These are phyloP conservation scores for Solea senegalensis DNA, from an alignment of 2,113 vertebrate genomes.

Conservation along the genomic window DNA sequence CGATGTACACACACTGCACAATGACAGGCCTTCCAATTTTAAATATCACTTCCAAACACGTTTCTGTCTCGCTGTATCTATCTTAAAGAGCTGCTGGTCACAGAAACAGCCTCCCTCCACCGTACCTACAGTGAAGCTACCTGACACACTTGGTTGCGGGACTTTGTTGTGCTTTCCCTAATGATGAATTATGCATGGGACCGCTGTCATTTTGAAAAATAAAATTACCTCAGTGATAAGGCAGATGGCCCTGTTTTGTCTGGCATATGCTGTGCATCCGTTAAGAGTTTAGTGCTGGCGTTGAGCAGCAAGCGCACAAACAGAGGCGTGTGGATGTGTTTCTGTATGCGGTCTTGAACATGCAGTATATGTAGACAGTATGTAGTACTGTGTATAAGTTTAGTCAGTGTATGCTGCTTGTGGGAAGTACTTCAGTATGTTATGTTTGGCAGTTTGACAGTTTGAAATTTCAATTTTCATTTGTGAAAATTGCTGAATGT, in stretches of 20 bases:
- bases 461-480: too few species aligned
- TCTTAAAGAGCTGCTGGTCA: conserved; percentile 41
- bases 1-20: conserved; percentile 11
- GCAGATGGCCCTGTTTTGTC: conserved; percentile 80
- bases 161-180: conserved; percentile 69
- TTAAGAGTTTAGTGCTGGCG: conserved; percentile 60
- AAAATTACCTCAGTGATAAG: conserved; percentile 77
- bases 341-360: background rate
- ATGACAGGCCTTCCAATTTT: conserved; percentile 57
- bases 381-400: conserved; percentile 2
- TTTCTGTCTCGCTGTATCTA: conserved; percentile 31
- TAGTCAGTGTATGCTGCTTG: background rate
- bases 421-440: background rate
- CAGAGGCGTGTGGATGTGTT: conserved; percentile 15
- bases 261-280: conserved; percentile 79
- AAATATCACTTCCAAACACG: conserved; percentile 63
- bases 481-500: too few species aligned
- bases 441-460: too few species aligned
- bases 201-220: conserved; percentile 77
- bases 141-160: conserved; percentile 56
- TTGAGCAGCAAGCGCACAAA: conserved; percentile 31
- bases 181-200: conserved; percentile 80
- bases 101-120: conserved; percentile 36
- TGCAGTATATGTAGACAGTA: background rate
- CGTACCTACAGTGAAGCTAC: conserved; percentile 50